These are phyloP conservation scores for Pseudorasbora parva DNA, from an alignment of 2,113 vertebrate genomes.

Conservation along the genomic window DNA sequence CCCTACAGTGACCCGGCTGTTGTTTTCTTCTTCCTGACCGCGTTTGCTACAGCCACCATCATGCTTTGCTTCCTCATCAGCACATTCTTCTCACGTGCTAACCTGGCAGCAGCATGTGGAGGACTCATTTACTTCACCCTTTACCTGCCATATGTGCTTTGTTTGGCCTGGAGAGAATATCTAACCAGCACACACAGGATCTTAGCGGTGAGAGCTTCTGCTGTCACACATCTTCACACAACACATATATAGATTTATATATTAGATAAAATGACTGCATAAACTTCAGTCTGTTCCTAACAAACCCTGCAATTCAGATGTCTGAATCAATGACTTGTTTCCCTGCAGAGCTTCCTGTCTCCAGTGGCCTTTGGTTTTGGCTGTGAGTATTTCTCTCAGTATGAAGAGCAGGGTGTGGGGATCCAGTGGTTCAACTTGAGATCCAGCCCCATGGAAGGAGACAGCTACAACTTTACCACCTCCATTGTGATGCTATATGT, in stretches of 20 bases:
- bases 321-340: background rate
- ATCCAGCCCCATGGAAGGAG: conserved; percentile 78
- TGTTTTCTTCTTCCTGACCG: conserved; percentile 84
- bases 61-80: conserved; percentile 92
- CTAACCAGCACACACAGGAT: conserved; percentile 74
- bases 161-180: conserved; percentile 85
- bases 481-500: conserved; percentile 81
- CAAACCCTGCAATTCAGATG: background rate
- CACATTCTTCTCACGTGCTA: conserved; percentile 86
- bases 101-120: conserved; percentile 87
- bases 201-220: conserved; percentile 75
- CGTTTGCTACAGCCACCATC: conserved; percentile 90
- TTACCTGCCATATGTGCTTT: conserved; percentile 89
- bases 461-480: conserved; percentile 80
- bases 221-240: background rate
- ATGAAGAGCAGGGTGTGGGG: conserved; percentile 88
- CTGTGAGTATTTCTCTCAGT: conserved; percentile 88
- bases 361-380: conserved; percentile 93
- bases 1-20: conserved; percentile 84
- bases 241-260: background rate
- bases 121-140: conserved; percentile 88
- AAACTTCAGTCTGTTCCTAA: fast-evolving
- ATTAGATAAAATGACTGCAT: background rate
- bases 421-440: conserved; percentile 87
- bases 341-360: conserved; percentile 85